Base-by-base conservation (phyloP, 2,888 invertebrate species). In the Eupithecia centaureata region DNA sequence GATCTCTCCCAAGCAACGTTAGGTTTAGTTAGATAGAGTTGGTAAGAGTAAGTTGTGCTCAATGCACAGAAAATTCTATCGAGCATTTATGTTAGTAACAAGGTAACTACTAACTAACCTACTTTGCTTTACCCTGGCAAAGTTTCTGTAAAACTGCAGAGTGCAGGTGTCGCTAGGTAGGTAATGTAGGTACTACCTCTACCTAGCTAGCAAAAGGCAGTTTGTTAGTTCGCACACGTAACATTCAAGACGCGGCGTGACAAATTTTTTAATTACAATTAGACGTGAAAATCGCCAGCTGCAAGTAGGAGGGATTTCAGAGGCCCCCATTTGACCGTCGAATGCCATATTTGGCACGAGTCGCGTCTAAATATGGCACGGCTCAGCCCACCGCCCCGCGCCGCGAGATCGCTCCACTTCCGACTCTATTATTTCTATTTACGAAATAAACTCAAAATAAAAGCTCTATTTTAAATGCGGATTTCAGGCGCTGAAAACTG, bases 321-420 rank as follows among this genome's bases (percentile, higher is more conserved):
- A 95, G 95, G 94, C 94, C 96, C 96, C 95, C 96, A 95, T 95
- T 95, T 95, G 96, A 95, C 94, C 94, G 95, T 94, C 94, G 95
- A 85, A 94, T 95, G 94, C 96, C 96, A 95, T 96, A 96, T 96
- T 96, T 95, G 96, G 96, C 94, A 95, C 94, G 95, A 95, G 94
- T 94, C 94, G 95, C 94, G 95, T 95, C 96, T 96, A 96, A 96
- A 96, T 96, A 96, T 95, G 96, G 96, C 94, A 94, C 94, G 95
- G 95, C 95, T 93, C 94, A 90, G 94, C 94, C 94, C 95, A 94
- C 95, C 86, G 70, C 72, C 71, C 82, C 73, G 70, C 85, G 87
- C 78, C 75, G 78, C 77, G 77, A 75, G 80, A 77, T 78, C 87
- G 90, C 86, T 86, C 87, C 82, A 90, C 91, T 90, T 91, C 91